Evolutionary conservation across 2,888 invertebrate species (phyloP).

Genomic region (Zaprionus lineosus): DNA sequence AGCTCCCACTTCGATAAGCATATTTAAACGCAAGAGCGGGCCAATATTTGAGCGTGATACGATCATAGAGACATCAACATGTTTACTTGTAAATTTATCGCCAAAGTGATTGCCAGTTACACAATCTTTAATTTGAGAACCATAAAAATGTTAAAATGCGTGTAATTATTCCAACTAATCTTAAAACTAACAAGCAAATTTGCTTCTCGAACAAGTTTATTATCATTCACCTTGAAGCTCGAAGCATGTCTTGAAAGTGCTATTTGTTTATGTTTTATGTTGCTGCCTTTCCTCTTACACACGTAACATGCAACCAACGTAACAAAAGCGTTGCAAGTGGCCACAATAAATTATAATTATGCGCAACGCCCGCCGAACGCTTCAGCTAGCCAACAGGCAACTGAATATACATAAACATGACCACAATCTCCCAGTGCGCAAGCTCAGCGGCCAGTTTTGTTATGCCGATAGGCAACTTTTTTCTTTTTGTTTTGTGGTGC

Average conservation of each 20-base stretch:
- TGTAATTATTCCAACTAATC: not conserved
- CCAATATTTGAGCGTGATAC: too few species aligned
- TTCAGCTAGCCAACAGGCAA: not conserved
- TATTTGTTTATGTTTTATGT: conserved; percentile 7
- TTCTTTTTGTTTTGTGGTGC: too few species aligned
- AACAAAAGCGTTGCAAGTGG: conserved; percentile 44
- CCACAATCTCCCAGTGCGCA: not conserved
- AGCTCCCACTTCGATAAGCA: conserved; percentile 4
- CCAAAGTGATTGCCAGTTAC: too few species aligned
- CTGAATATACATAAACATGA: not conserved
- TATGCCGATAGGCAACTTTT: conserved; percentile 4
- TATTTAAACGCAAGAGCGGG: not conserved
- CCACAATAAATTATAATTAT: conserved; percentile 45
- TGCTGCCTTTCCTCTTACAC: conserved; percentile 15
- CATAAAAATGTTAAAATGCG: too few species aligned
- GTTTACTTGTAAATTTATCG: too few species aligned
- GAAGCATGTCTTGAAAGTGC: conserved; percentile 2
- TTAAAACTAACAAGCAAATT: not conserved
- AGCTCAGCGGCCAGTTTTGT: conserved; percentile 26
- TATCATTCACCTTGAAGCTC: conserved; percentile 18
- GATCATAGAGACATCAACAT: too few species aligned
- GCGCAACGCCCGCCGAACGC: conserved; percentile 12
- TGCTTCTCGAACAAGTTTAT: not conserved
- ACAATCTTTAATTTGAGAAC: too few species aligned
- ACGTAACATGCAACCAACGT: conserved; percentile 49